phyloP scores from a whole-genome alignment of 1,140 invertebrate genomes.

The Hylaeus volcanicus region DNA sequence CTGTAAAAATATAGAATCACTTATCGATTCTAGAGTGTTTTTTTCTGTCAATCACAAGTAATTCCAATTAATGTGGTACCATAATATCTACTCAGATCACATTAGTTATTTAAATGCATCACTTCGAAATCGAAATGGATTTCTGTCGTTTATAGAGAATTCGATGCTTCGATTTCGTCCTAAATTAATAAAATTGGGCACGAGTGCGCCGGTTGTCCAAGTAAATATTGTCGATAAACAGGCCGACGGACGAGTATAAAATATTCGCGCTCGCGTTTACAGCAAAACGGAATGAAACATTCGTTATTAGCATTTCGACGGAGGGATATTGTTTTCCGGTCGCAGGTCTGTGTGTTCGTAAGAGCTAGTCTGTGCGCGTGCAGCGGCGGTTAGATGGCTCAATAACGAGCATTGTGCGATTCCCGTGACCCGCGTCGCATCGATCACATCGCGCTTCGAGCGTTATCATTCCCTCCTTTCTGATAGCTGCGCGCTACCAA shows the following conservation, averaged over 20 bases:
- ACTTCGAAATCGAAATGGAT: no score
- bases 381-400: conserved; percentile 57
- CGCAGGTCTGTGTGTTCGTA: conserved; percentile 25
- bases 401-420: conserved; percentile 60
- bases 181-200: no score
- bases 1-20: no score
- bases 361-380: conserved; percentile 10
- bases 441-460: conserved; percentile 47
- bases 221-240: background rate
- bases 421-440: conserved; percentile 54
- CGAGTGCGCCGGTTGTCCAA: no score
- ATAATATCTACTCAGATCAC: no score
- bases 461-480: conserved; percentile 47
- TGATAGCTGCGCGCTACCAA: conserved; percentile 20
- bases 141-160: no score
- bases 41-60: no score
- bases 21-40: no score
- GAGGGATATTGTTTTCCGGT: conserved; percentile 51
- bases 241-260: background rate
- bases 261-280: conserved; percentile 26
- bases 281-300: conserved; percentile 35
- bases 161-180: no score
- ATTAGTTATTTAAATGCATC: no score
- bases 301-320: conserved; percentile 48
- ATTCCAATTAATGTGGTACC: no score